Evolutionary conservation across 1,140 invertebrate species (phyloP), one percentile per base, ranked within the genome.

Genomic region (Cotesia typhae): DNA sequence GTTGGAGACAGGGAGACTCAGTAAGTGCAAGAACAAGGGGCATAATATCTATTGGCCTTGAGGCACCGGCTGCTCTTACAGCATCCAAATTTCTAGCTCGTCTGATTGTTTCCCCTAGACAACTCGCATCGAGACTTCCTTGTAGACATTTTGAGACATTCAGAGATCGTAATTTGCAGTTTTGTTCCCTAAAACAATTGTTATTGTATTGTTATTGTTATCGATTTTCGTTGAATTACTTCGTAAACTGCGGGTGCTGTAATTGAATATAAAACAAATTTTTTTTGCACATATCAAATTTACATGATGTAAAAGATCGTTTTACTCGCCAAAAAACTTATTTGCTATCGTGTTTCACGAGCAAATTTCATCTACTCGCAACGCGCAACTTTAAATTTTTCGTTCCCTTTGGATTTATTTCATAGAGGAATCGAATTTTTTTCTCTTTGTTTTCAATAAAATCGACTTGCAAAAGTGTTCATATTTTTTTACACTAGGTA

Each of bases 61-160:
- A 87, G 1, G 85, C 84, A 2, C 88, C 88, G 69, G 89, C 89
- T 69, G 89, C 84, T 60, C 88, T 84, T 1, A 90, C 75, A 7
- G 89, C 88, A 47, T 89, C 87, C 70, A 90, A 81, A 73, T 87
- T 87, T 6, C 81, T 80, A 2, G 87, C 88, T 38, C 85, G 83
- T 57, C 89, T 79, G 52, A 90, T 83, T 7, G 88, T 89, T 76
- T 89, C 89, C 9, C 89, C 89, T 12, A 90, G 79, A 75, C 89
- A 90, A 60, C 88, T 86, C 20, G 89, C 85, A 74, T 90, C 89
- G 71, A 89, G 85, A 60, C 85, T 83, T 36, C 83, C 80, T 76
- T 84, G 76, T 64, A 88, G 81, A 83, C 82, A 88, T 74, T 89
- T 89, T 52, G 87, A 88, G 55, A 90, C 84, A 78, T 90, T 89